A percentile compares a stretch with the other conserved stretches of the same genome.
Conservation (phyloP, 2,888 invertebrate species). For the Frankliniella fusca region DNA sequence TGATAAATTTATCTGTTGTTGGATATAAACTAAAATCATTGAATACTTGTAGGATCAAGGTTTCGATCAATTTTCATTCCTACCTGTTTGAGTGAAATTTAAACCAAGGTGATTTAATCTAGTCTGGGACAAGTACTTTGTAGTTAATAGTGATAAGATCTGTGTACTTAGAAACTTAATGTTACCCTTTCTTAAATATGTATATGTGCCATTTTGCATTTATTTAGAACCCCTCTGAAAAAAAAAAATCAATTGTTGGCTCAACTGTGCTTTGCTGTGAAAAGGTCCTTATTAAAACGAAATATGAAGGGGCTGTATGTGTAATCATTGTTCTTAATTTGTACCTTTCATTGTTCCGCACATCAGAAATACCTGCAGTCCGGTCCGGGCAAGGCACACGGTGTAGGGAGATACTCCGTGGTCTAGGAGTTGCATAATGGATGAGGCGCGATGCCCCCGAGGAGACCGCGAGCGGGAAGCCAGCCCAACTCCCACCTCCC, state of each 20-base stretch:
- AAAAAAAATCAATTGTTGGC: background rate
- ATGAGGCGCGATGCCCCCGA: no score
- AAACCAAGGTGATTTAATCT: conserved; percentile 6
- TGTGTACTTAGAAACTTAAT: background rate
- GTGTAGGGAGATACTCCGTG: no score
- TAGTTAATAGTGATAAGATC: background rate
- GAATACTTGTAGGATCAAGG: background rate
- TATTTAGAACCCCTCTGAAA: background rate
- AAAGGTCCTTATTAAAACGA: background rate
- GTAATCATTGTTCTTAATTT: background rate
- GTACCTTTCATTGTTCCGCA: no score
- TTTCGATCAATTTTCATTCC: background rate
- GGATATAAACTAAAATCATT: background rate
- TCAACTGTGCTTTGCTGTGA: conserved; percentile 11
- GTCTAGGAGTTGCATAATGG: no score
- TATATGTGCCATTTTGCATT: conserved; percentile 16
- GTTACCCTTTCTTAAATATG: background rate
- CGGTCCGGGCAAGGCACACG: no score
- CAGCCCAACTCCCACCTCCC: no score
- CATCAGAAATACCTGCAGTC: no score
- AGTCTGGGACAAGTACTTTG: background rate
- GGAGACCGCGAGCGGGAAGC: no score
- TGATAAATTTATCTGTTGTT: background rate
- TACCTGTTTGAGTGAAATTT: background rate
- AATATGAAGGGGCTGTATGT: background rate